Evolutionary conservation across 2,888 invertebrate species (phyloP), one percentile per base, ranked within the genome.

Genomic region (Polydrusus tereticollis): DNA sequence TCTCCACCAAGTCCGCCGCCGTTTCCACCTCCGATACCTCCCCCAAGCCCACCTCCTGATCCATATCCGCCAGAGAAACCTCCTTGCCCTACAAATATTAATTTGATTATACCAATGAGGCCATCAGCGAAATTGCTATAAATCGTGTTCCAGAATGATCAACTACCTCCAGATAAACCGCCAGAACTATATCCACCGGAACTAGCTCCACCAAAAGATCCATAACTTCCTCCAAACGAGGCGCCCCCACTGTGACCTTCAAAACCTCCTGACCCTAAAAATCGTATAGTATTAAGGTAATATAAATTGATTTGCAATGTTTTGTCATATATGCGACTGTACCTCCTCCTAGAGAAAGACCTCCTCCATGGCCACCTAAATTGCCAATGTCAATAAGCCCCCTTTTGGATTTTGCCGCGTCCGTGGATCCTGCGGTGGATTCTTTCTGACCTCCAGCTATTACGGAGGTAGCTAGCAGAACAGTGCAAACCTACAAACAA

Each of bases 401-500:
- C 66, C 80, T 78, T 68, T 81, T 81, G 36, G 74, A 75, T 71
- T 80, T 80, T 18, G 78, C 38, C n/a, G 75, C 38, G 16, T 78
- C 76, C 69, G 77, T 78, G 64, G 79, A 78, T 50, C 73, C 74
- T 36, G 77, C 78, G 59, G 79, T 77, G 58, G 80, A 47, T 38
- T 63, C 58, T n/a, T 66, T 71, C 21, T 71, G 55, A 14, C 65
- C 62, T 41, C 65, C 60, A 26, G 60, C 66, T 38, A 66, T 33
- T 18, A 66, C 62, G 29, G 71, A 71, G 66, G 71, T 77, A 69
- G 78, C 74, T 55, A 81, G 62, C 41, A 81, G 75, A 43, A 81
- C 47, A 21, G 78, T 77, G 77, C 78, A 80, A 76, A 80, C 77
- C 81, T 81, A 71, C n/a, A n/a, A n/a, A n/a, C n/a, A n/a, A 5